A percentile compares a stretch with the other conserved stretches of the same genome.
Evolutionary conservation across 2,797 vertebrate species (phyloP).

Genomic region (Pogoniulus pusillus): DNA sequence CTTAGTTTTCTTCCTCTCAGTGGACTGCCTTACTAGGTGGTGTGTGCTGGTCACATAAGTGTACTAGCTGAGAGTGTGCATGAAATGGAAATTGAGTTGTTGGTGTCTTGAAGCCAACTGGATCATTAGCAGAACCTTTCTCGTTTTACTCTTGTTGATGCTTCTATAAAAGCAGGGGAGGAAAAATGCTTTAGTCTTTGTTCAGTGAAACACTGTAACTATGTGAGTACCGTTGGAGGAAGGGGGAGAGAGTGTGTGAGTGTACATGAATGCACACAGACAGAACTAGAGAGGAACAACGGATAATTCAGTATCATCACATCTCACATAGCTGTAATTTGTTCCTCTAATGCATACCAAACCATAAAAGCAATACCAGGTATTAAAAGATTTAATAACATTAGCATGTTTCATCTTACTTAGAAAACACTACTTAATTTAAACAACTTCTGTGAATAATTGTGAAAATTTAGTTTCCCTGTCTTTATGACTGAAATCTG

Average conservation of each 20-base stretch:
- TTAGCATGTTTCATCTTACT: neutral
- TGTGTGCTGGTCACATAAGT: neutral
- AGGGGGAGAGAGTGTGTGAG: neutral
- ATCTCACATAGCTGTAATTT: neutral
- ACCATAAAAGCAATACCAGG: neutral
- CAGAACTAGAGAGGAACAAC: neutral
- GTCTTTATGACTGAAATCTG: neutral
- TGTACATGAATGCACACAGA: neutral
- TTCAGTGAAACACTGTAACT: neutral
- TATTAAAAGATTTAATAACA: neutral
- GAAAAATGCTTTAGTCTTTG: neutral
- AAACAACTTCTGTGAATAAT: neutral
- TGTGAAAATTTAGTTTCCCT: neutral
- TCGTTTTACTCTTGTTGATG: neutral
- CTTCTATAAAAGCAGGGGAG: slow-evolving; percentile 1
- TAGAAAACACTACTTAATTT: neutral
- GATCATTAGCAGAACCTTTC: slow-evolving; percentile 17
- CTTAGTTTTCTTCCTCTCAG: neutral
- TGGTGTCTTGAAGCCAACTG: neutral
- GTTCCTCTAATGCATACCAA: neutral
- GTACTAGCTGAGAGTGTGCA: neutral
- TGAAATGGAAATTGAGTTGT: slow-evolving; percentile 22
- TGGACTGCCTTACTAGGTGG: neutral
- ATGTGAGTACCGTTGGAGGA: neutral
- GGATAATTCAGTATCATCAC: neutral